Evolutionary conservation across 2,797 vertebrate genomes (phyloP).

Genomic region (Cichlasoma orientale): DNA sequence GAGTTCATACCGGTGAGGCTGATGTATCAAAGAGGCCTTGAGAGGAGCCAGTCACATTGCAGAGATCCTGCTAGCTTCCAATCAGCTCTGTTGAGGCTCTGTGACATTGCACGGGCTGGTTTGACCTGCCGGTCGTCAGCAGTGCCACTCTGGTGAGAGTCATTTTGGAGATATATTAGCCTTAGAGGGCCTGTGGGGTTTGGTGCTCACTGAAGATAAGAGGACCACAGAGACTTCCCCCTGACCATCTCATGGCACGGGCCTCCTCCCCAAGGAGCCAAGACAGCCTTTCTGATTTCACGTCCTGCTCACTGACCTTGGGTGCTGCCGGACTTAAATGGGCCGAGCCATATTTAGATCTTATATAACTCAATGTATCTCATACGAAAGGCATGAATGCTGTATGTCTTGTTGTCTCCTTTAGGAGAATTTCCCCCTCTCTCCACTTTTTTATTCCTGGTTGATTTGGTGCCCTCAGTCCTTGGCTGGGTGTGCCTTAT

Average conservation of each 20-base stretch:
- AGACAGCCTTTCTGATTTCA: conserved; percentile 42
- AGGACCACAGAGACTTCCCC: conserved; percentile 52
- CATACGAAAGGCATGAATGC: conserved; percentile 18
- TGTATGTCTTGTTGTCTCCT: conserved; percentile 61
- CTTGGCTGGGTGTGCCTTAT: conserved; percentile 80
- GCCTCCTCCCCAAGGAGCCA: conserved; percentile 37
- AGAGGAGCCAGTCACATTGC: conserved; percentile 19
- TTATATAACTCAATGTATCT: conserved; percentile 45
- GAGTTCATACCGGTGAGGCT: conserved; percentile 14
- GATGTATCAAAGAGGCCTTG: conserved; percentile 20
- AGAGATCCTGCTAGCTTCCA: conserved; percentile 20
- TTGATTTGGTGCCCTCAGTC: conserved; percentile 77
- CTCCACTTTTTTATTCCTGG: conserved; percentile 60
- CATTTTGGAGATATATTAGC: conserved; percentile 61
- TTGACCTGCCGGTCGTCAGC: conserved; percentile 56
- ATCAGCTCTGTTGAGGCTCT: conserved; percentile 6
- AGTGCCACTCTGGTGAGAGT: conserved; percentile 47
- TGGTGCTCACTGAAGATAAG: conserved; percentile 67
- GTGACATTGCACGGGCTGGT: conserved; percentile 52
- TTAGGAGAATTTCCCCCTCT: conserved; percentile 54
- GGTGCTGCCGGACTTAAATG: conserved; percentile 47
- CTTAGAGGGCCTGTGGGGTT: conserved; percentile 57
- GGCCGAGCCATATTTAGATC: conserved; percentile 46
- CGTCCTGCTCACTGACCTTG: conserved; percentile 60
- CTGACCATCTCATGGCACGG: conserved; percentile 55